These are phyloP conservation scores for Heliocidaris erythrogramma DNA, from an alignment of 35 echinoderm and acorn worm species.

Conservation along the genomic window DNA sequence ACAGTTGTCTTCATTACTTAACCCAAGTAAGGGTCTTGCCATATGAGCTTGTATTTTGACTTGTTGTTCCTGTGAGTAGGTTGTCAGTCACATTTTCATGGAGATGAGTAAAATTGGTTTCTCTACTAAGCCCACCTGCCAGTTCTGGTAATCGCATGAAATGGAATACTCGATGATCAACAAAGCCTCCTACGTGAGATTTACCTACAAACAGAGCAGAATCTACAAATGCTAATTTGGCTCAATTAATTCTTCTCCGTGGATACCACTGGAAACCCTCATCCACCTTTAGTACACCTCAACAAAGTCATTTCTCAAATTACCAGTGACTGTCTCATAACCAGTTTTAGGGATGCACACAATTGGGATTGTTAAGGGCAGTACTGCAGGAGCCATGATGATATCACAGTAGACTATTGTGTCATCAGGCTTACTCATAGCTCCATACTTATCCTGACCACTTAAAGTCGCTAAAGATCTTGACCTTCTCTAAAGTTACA, in stretches of 20 bases:
- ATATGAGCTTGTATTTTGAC: not conserved
- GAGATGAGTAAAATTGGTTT: not conserved
- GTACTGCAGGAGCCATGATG: not conserved
- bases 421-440: constrained; percentile 3
- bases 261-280: not conserved
- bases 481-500: not conserved
- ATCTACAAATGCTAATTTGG: constrained; percentile 36
- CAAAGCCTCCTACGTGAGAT: not conserved
- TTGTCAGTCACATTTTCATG: not conserved
- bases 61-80: not conserved
- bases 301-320: not conserved
- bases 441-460: not conserved
- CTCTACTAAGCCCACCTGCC: not conserved
- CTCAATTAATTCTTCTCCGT: constrained; percentile 15
- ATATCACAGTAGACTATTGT: not conserved
- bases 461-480: not conserved
- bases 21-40: not conserved
- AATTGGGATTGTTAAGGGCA: not conserved
- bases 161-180: constrained; percentile 36
- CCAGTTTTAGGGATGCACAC: no score
- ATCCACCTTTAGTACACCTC: not conserved
- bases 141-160: not conserved
- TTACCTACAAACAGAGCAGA: not conserved
- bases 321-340: not conserved
- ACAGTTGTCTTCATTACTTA: not conserved